Base-by-base conservation (phyloP, 1,140 invertebrate genomes). In the Triops cancriformis region DNA sequence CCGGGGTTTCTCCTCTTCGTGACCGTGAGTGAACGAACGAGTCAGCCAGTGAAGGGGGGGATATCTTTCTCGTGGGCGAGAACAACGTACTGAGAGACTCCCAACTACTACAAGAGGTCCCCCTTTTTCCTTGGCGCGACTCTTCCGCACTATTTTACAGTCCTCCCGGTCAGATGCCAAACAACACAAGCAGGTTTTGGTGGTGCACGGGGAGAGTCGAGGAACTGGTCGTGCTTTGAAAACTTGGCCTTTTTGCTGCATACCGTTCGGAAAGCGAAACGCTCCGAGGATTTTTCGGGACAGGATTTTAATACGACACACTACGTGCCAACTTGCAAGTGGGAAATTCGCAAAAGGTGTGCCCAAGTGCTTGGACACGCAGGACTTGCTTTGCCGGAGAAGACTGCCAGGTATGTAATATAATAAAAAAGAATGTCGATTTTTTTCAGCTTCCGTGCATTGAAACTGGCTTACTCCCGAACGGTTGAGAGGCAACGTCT, bases 11-110 rank as follows among this genome's bases (percentile, higher is more conserved):
- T 64, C 51, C 51, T 64, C 51, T 64, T 64, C 51, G 51, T 64
- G 51, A 64, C 51, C 51, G 51, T 64, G 51, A 64, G 51, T 64
- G 51, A 64, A 64, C 51, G 51, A 64, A 64, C 51, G 51, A 64
- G 51, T 64, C 51, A 64, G 51, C 14, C 51, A 64, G 23, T 23
- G 51, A 64, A 23, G 51, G 51, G 51, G n/a, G 23, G 23, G 7
- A 23, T 64, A 37, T 37, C 31, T 37, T 23, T 64, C 51, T 64
- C 51, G 51, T 64, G 51, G 51, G 51, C 51, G 51, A 64, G 51
- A 64, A 64, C 51, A 64, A 64, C 51, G 51, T 64, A 23, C 51
- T 18, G 31, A 7, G 31, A 37, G 31, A 37, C 31, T 37, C 31
- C n/a, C 31, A 37, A 37, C 31, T 37, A 37, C 31, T 37, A 37